Base-by-base conservation (phyloP, 2,888 invertebrate species). In the Spialia ferax region DNA sequence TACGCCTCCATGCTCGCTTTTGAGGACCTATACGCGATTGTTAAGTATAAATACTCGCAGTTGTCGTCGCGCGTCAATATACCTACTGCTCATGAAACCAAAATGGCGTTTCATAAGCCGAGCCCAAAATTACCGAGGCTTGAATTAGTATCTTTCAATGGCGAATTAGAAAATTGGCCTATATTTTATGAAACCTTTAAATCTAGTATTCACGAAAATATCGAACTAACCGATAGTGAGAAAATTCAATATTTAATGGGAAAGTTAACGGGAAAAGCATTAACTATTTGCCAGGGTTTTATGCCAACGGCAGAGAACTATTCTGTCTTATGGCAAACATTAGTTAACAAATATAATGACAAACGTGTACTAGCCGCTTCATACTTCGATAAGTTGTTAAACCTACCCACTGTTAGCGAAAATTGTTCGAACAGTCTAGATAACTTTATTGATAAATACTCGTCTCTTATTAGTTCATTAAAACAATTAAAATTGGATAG, bases 211-310 rank as follows among this genome's bases (percentile, higher is more conserved):
- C 63, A 63, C 23, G 45, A 63, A 55, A 63, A 63, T 56, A 42
- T 8, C 1, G 56, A 63, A 7, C 35, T 55, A 42, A 56, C 11
- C 10, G 56, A 63, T 22, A 20, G 29, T 55, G 55, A 63, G 26
- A 63, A 55, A 63, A 63, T 63, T 26, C 63, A 63, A 7, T 63
- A 63, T n/a, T 55, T 63, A 48, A 32, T 63, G 56, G 63, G 63
- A 13, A 63, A 63, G 56, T 45, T 63, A 45, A 63, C 54, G 55
- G 63, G 63, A 18, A 63, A 63, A 20, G 63, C 63, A 26, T 26
- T 38, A 52, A 63, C 32, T 63, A 52, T 52, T 63, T 63, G 62
- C 38, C 62, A 63, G 23, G 62, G 62, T 22, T 50, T 63, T 54
- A 45, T 52, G 50, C 62, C 62, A 18, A 63, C 52, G 18, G 50